Evolutionary conservation across 2,113 vertebrate species (phyloP), one percentile per base, ranked within the genome.

Genomic region (Bambusicola thoracicus): DNA sequence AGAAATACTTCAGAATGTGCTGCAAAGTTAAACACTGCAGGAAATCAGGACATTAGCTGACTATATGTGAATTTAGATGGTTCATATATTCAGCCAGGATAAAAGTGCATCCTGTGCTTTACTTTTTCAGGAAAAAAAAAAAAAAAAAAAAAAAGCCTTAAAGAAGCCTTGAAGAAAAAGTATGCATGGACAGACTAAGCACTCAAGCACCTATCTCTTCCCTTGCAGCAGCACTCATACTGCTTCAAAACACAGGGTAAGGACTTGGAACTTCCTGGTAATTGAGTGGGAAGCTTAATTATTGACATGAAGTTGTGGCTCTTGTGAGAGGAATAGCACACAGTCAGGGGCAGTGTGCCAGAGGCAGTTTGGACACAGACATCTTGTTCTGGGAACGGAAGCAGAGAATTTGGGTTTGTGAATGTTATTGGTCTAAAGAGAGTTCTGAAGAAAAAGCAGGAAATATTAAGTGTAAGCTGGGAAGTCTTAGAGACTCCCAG

Each of bases 271-370:
- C 22, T 55, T 43, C 3, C 9, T 51, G 36, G 24, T 55, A 38
- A 44, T 49, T 18, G 67, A 49, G 18, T 55, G 25, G 16, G 13
- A 5, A 46, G 29, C 59, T 86, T 49, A 55, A 44, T 83, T 73
- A 73, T 24, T 72, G 49, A 63, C 7, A 6, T n/a, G 20, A 5
- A 44, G 40, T 41, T 92, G 74, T 78, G 0, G 0, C 4, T 56
- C 48, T 70, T 79, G 43, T 12, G 67, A 43, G 53, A 48, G 20
- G 36, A 69, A 40, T 34, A 63, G 3, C 15, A 10, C 65, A 61
- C n/a, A 25, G 27, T 49, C 30, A 81, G 62, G n/a, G 36, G 29
- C 14, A 13, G 15, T 40, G 5, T 8, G 30, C 53, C 67, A 15
- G 34, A 78, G 46, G 24, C 8, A 56, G 8, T 36, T 76, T 32